These are phyloP conservation scores for Zaprionus africanus DNA, from an alignment of 1,140 invertebrate genomes.

Conservation along the genomic window DNA sequence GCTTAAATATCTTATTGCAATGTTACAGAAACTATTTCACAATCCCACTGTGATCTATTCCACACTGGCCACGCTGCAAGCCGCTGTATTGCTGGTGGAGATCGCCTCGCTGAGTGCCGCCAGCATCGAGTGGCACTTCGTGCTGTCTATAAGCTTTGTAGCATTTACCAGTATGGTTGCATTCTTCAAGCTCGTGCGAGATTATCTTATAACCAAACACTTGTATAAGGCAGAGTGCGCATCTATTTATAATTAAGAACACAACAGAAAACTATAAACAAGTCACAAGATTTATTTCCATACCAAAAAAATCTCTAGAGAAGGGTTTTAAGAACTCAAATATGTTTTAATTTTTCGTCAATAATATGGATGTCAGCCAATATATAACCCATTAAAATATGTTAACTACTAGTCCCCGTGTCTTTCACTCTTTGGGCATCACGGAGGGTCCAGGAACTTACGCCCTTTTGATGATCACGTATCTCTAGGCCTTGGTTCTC, in stretches of 20 bases:
- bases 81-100: slow-evolving; percentile 90
- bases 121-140: slow-evolving; percentile 94
- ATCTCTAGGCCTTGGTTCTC: slow-evolving; percentile 87
- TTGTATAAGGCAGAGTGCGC: slow-evolving; percentile 91
- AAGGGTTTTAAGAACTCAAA: not conserved
- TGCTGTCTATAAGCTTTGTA: slow-evolving; percentile 93
- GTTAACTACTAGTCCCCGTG: slow-evolving; percentile 7
- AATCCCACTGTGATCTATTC: slow-evolving; percentile 93
- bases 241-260: slow-evolving; percentile 80
- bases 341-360: not conserved
- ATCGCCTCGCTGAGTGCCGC: slow-evolving; percentile 91
- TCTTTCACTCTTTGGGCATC: slow-evolving; percentile 10
- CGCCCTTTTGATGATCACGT: slow-evolving; percentile 86
- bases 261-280: not conserved
- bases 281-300: not conserved
- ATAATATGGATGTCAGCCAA: not conserved
- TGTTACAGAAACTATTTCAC: slow-evolving; percentile 92
- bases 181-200: slow-evolving; percentile 94
- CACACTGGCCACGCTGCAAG: slow-evolving; percentile 89
- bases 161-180: slow-evolving; percentile 96
- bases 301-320: slow-evolving; percentile 15
- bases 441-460: slow-evolving; percentile 85
- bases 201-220: slow-evolving; percentile 93
- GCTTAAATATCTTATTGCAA: not conserved
- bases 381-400: not conserved